Conservation (phyloP, 2,888 invertebrate species). For the Entomobrya proxima region DNA sequence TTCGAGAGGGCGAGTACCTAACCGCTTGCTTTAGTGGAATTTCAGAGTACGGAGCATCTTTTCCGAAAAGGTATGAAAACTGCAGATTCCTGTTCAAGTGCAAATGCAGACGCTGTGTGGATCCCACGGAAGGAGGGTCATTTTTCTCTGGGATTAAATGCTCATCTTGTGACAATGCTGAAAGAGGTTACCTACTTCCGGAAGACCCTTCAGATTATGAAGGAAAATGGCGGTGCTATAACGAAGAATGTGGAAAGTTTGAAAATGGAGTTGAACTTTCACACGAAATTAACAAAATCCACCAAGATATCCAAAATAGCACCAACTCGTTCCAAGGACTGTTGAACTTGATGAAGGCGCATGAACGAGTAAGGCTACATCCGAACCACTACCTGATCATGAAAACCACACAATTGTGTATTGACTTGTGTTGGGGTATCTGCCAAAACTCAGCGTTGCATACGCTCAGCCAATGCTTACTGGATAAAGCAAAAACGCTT, state of each 20-base stretch:
- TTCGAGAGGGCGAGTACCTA: slow-evolving; percentile 35
- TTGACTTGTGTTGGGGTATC: slow-evolving; percentile 58
- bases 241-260: slow-evolving; percentile 19
- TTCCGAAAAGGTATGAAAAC: slow-evolving; percentile 47
- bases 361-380: slow-evolving; percentile 43
- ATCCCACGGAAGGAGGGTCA: slow-evolving; percentile 55
- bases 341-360: background rate
- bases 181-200: slow-evolving; percentile 49
- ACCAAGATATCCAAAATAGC: slow-evolving; percentile 40
- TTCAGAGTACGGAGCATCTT: slow-evolving; percentile 54
- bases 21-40: slow-evolving; percentile 45
- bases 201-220: slow-evolving; percentile 29
- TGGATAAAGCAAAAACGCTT: slow-evolving; percentile 38
- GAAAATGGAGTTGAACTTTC: slow-evolving; percentile 2
- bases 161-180: slow-evolving; percentile 16
- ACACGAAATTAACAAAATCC: slow-evolving; percentile 28
- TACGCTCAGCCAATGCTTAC: slow-evolving; percentile 20
- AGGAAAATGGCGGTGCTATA: slow-evolving; percentile 49
- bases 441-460: slow-evolving; percentile 45
- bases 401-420: slow-evolving; percentile 44
- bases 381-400: slow-evolving; percentile 60
- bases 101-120: slow-evolving; percentile 49
- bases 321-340: slow-evolving; percentile 33
- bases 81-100: slow-evolving; percentile 45
- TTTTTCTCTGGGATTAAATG: slow-evolving; percentile 65